phyloP scores from a whole-genome alignment of 2,113 vertebrate species.

The Cyprinodon tularosa region DNA sequence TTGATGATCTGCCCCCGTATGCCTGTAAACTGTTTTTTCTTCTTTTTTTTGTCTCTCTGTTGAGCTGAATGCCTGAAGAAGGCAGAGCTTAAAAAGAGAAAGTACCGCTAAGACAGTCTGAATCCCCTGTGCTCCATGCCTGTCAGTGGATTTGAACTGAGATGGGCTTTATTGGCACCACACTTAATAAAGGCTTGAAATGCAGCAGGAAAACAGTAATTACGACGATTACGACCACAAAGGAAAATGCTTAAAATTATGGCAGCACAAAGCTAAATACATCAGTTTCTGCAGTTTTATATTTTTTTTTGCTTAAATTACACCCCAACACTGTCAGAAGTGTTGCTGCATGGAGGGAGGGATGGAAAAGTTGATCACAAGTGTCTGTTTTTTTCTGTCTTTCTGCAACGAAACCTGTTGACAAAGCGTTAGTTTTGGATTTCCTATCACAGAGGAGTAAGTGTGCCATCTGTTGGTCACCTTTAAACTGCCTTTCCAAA shows the following conservation, averaged over 20 bases:
- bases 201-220: slow-evolving; percentile 63
- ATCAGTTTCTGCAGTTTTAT: slow-evolving; percentile 49
- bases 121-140: slow-evolving; percentile 27
- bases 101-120: slow-evolving; percentile 12
- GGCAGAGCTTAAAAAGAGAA: slow-evolving; percentile 35
- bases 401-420: slow-evolving; percentile 69
- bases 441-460: slow-evolving; percentile 48
- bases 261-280: slow-evolving; percentile 60
- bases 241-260: slow-evolving; percentile 60
- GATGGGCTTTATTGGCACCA: slow-evolving; percentile 48
- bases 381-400: slow-evolving; percentile 35
- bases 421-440: slow-evolving; percentile 31
- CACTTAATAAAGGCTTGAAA: slow-evolving; percentile 56
- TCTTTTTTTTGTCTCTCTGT: slow-evolving; percentile 8
- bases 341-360: slow-evolving; percentile 33
- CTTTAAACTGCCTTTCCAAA: neutral
- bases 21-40: slow-evolving; percentile 6
- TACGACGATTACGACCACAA: slow-evolving; percentile 59
- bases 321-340: slow-evolving; percentile 46
- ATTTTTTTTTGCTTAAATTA: slow-evolving; percentile 44
- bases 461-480: slow-evolving; percentile 72
- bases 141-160: slow-evolving; percentile 51
- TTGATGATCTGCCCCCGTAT: slow-evolving; percentile 52
- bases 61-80: slow-evolving; percentile 34
- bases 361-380: slow-evolving; percentile 38